Evolutionary conservation across 2,797 vertebrate species (phyloP).

Genomic region (Pseudochaenichthys georgianus): DNA sequence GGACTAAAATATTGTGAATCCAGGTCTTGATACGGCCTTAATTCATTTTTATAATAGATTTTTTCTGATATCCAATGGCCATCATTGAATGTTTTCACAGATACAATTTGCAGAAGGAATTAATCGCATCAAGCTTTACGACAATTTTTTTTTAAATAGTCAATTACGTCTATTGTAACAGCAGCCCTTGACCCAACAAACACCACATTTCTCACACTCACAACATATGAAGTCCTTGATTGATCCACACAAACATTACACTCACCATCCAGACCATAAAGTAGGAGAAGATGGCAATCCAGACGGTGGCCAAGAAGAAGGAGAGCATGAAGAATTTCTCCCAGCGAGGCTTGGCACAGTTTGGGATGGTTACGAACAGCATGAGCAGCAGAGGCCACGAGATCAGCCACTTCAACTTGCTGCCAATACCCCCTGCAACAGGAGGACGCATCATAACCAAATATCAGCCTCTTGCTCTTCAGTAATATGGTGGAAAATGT

Average conservation of each 20-base stretch:
- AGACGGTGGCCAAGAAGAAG: constrained; percentile 93
- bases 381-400: constrained; percentile 94
- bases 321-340: constrained; percentile 96
- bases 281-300: constrained; percentile 98
- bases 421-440: constrained; percentile 83
- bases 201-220: background rate
- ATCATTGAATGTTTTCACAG: background rate
- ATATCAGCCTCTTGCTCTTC: background rate
- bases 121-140: background rate
- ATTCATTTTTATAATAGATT: background rate
- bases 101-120: background rate
- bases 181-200: background rate
- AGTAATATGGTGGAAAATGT: background rate
- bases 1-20: too few relatives aligned
- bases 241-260: constrained; percentile 20
- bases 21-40: too few relatives aligned
- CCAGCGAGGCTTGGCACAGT: constrained; percentile 95
- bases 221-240: background rate
- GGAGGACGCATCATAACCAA: background rate
- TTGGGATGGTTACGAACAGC: constrained; percentile 91
- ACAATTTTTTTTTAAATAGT: background rate
- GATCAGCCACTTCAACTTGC: constrained; percentile 92
- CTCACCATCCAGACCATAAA: constrained; percentile 99
- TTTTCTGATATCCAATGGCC: background rate
- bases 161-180: background rate